Conservation (phyloP, 1,140 invertebrate species). For the Formica exsecta region DNA sequence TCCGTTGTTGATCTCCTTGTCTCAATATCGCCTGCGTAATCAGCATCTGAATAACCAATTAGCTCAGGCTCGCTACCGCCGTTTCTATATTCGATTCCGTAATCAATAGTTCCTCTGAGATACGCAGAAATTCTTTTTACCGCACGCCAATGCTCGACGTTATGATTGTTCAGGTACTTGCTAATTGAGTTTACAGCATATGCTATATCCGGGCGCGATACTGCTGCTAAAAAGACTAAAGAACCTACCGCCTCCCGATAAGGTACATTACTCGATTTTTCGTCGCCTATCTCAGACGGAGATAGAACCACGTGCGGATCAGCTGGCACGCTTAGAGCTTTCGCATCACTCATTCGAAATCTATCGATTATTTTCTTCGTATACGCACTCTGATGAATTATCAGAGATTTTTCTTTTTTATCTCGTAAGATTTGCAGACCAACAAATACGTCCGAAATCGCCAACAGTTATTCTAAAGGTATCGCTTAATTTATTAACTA, state of each 20-base stretch:
- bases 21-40: slow-evolving; percentile 39
- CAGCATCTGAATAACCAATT: slow-evolving; percentile 43
- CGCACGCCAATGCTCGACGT: slow-evolving; percentile 53
- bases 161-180: slow-evolving; percentile 31
- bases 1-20: slow-evolving; percentile 40
- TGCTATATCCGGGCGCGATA: slow-evolving; percentile 65
- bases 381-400: slow-evolving; percentile 47
- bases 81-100: slow-evolving; percentile 25
- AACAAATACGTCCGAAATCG: slow-evolving; percentile 30
- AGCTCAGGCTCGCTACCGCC: background rate
- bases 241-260: slow-evolving; percentile 66
- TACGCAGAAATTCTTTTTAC: slow-evolving; percentile 68
- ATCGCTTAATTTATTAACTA: slow-evolving; percentile 29
- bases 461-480: slow-evolving; percentile 57
- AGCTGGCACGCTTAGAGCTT: slow-evolving; percentile 32
- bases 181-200: slow-evolving; percentile 59
- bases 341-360: slow-evolving; percentile 45
- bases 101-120: slow-evolving; percentile 7
- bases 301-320: slow-evolving; percentile 67
- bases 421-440: slow-evolving; percentile 55
- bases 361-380: slow-evolving; percentile 40
- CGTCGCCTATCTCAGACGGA: slow-evolving; percentile 8
- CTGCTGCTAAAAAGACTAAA: slow-evolving; percentile 46
- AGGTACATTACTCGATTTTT: slow-evolving; percentile 3
- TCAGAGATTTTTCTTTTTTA: background rate